Base-by-base conservation (phyloP, 2,797 vertebrate species). In the Masticophis lateralis region DNA sequence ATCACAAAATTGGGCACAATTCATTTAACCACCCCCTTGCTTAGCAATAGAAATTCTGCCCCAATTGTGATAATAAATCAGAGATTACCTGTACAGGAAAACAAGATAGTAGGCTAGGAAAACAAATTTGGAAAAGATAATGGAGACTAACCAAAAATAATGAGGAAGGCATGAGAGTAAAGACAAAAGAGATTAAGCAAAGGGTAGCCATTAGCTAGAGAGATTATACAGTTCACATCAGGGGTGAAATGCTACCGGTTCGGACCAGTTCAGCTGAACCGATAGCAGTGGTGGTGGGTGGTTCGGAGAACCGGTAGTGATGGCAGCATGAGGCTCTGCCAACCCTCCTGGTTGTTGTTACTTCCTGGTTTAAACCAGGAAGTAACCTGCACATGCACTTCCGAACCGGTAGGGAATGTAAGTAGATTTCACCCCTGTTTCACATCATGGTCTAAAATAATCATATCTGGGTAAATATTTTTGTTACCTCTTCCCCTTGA, bases 391-490 rank as follows among this genome's bases (percentile, higher is more conserved):
- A 6, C 47, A 51, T 51, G 47, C 47, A 51, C 47, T 51, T 51
- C 47, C 47, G 1, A 51, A 51, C 47, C 6, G 0, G 47, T 51
- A 51, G 47, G 47, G 47, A 51, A 51, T 51, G 47, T 51, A 51
- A 51, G 47, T 51, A 51, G 47, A 51, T 8, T 51, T 51, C 47
- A 51, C 47, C 6, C 47, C 47, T 51, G 47, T 1, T 51, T 91
- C 1, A n/a, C 55, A 56, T 25, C 37, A 51, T 86, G 32, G 20
- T 32, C 18, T 86, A 57, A 91, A 91, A 47, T n/a, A 51, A 11
- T 37, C 37, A 10, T 94, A 14, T 92, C 95, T 28, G 56, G 91
- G 91, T 94, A 95, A 63, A 87, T 87, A 92, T 13, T 9, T 69
- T 66, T 59, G 22, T 87, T 28, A 90, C 1, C 37, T 94, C 13